Evolutionary conservation across 2,113 vertebrate genomes (phyloP).

Genomic region (Zingel zingel): DNA sequence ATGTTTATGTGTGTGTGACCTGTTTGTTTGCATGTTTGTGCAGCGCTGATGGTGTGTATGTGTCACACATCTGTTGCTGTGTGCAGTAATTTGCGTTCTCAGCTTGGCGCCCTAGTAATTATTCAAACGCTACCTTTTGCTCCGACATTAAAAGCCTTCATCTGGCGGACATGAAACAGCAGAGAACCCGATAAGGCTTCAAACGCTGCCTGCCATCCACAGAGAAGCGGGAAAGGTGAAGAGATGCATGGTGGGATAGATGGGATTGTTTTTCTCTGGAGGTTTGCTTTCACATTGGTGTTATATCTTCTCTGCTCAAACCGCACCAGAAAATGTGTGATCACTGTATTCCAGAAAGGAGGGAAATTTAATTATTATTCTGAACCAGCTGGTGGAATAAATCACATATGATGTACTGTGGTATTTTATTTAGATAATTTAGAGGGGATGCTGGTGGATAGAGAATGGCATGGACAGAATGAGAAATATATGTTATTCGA

Average conservation of each 20-base stretch:
- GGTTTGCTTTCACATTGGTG: slow-evolving; percentile 64
- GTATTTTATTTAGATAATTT: slow-evolving; percentile 33
- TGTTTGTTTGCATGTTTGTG: slow-evolving; percentile 61
- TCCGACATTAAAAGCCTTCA: slow-evolving; percentile 84
- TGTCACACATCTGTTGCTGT: slow-evolving; percentile 82
- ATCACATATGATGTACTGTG: slow-evolving; percentile 36
- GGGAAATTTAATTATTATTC: slow-evolving; percentile 61
- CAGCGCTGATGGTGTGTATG: slow-evolving; percentile 41
- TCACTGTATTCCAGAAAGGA: slow-evolving; percentile 54
- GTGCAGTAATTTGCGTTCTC: slow-evolving; percentile 84
- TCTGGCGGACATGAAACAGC: slow-evolving; percentile 83
- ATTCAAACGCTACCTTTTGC: slow-evolving; percentile 84
- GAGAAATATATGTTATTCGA: slow-evolving; percentile 6
- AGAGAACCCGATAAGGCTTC: slow-evolving; percentile 82
- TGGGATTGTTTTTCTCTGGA: slow-evolving; percentile 78
- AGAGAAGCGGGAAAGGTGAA: slow-evolving; percentile 78
- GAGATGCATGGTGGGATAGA: slow-evolving; percentile 75
- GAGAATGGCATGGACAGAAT: slow-evolving; percentile 18
- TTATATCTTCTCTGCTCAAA: slow-evolving; percentile 63
- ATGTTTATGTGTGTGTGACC: slow-evolving; percentile 44
- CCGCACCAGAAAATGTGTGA: slow-evolving; percentile 55
- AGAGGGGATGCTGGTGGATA: slow-evolving; percentile 8
- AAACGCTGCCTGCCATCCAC: slow-evolving; percentile 77
- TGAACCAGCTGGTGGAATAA: slow-evolving; percentile 41
- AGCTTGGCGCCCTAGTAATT: slow-evolving; percentile 87